phyloP scores from a whole-genome alignment of 2,888 invertebrate species.

The Diarsia rubi region DNA sequence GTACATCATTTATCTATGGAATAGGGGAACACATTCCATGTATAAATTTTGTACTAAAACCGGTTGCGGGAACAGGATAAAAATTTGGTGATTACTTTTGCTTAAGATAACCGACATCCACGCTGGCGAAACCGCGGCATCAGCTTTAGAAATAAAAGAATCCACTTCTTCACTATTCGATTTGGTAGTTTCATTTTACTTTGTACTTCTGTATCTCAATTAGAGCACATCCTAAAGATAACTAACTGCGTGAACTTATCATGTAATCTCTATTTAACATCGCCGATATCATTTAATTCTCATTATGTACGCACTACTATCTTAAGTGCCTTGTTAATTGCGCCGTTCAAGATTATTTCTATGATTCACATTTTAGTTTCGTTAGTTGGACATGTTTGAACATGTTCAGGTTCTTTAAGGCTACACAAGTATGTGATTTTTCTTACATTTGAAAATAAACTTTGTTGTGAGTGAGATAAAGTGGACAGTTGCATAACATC shows the following conservation, averaged over 20 bases:
- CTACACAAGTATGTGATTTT: neutral
- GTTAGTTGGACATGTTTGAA: constrained; percentile 30
- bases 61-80: too few relatives aligned
- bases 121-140: too few relatives aligned
- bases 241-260: neutral
- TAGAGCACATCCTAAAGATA: neutral
- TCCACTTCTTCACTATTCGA: neutral
- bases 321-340: constrained; percentile 31
- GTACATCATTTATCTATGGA: too few relatives aligned
- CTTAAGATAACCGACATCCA: too few relatives aligned
- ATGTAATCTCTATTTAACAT: constrained; percentile 21
- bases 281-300: constrained; percentile 5
- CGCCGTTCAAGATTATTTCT: constrained; percentile 11
- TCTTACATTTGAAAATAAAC: neutral
- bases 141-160: neutral
- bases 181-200: neutral
- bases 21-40: too few relatives aligned
- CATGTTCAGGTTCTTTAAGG: constrained; percentile 13
- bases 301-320: constrained; percentile 24
- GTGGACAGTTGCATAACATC: neutral
- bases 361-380: constrained; percentile 37
- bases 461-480: neutral
- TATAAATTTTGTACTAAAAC: too few relatives aligned
- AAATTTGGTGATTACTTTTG: too few relatives aligned
- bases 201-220: neutral